Base-by-base conservation (phyloP, 2,113 vertebrate genomes). In the Daubentonia madagascariensis region DNA sequence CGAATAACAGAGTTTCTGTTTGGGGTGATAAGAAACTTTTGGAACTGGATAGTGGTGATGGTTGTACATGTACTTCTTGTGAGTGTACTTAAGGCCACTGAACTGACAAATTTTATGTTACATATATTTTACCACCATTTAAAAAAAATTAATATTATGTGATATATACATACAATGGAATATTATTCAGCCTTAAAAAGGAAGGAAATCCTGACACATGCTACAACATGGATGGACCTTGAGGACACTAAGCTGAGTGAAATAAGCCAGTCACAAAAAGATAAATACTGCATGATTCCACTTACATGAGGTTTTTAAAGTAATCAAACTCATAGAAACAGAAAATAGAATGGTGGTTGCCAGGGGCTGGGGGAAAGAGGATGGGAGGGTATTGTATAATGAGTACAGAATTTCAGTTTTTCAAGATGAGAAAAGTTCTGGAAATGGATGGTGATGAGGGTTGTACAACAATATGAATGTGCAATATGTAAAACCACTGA, bases 401-500 rank as follows among this genome's bases (percentile, higher is more conserved):
- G 13, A 28, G 40, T 28, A 35, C 11, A 48, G 37, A 72, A 17
- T 25, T 83, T 68, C 72, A 45, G 45, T 83, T 81, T 23, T 45
- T 37, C 61, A 9, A 65, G 17, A 75, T 61, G 37, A 35, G 30
- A 7, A 37, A 20, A 32, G 45, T 40, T 54, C 32, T 18, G 30
- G n/a, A 35, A 16, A 14, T 4, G 2, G 22, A 8, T 3, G 18
- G 22, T 6, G n/a, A 59, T 3, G 37, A 13, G 3, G 2, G 11
- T 18, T 48, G 32, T 18, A 37, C 32, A 20, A 35, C 37, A 9
- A 2, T 5, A 40, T 35, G 61, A 30, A 5, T 2, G 1, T 25
- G 2, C 48, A 6, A 22, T 17, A 32, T 3, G 48, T 59, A 59
- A 59, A 59, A 23, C 28, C 22, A 0, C 50, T 59, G 8, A 50